Base-by-base conservation (phyloP, 2,113 vertebrate genomes). In the Canis aureus region DNA sequence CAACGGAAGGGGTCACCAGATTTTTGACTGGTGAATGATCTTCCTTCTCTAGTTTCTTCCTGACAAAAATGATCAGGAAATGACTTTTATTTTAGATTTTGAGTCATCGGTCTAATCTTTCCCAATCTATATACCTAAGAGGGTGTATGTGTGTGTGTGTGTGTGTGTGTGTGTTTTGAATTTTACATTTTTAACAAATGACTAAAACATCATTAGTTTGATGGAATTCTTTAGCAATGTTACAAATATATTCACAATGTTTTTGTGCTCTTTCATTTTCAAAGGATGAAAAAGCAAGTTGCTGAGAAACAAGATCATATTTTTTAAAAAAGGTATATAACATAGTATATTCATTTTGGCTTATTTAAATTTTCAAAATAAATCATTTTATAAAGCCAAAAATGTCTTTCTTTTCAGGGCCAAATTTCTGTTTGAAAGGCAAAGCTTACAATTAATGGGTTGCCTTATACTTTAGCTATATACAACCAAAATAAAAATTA, bases 391-490 rank as follows among this genome's bases (percentile, higher is more conserved):
- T 89, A 64, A 92, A 94, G 27, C 8, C 20, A 49, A 83, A 94
- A 89, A 3, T 67, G 19, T 60, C 67, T 78, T 80, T 76, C n/a
- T 78, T 71, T 83, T 91, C 16, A 43, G 16, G 51, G 12, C 64
- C 27, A 94, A 93, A 59, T 35, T 53, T 91, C 82, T 93, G 20
- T 90, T 84, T 78, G 76, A 96, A 55, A 84, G 59, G 10, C 53
- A 93, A 93, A 80, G 12, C 29, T 55, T 81, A 53, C 8, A 66
- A 23, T 38, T 29, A 74, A 76, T 53, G 38, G 17, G 64, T 78
- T 69, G 22, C 64, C 49, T 95, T 29, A 87, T 81, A 66, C 59
- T 93, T 76, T 57, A 71, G 15, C 12, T 43, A 51, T 3, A 62
- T 1, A 69, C 12, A 79, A 2, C 59, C 89, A 84, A 91, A 80